phyloP scores from a whole-genome alignment of 2,113 vertebrate species.

The Leucoraja erinaceus region DNA sequence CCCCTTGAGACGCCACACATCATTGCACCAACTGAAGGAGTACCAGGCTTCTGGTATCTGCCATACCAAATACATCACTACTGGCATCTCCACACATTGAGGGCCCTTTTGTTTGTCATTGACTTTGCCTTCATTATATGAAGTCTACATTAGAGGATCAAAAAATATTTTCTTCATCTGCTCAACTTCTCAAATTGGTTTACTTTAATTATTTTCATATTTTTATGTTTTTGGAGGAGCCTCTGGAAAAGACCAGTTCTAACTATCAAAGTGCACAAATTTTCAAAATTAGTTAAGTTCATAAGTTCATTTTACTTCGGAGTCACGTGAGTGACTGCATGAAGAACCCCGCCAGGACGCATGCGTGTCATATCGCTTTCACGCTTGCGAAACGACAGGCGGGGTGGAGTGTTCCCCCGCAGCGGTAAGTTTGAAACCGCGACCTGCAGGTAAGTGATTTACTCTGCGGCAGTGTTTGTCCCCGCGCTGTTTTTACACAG shows the following conservation, averaged over 20 bases:
- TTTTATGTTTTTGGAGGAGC: not conserved
- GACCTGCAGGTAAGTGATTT: too few species aligned
- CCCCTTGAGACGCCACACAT: not conserved
- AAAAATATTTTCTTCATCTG: not conserved
- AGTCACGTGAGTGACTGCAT: too few species aligned
- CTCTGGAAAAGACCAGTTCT: not conserved
- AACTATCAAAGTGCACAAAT: not conserved
- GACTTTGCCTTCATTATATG: not conserved
- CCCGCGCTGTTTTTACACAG: too few species aligned
- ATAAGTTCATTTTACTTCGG: too few species aligned
- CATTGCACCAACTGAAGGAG: not conserved
- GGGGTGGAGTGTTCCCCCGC: too few species aligned
- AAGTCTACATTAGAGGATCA: not conserved
- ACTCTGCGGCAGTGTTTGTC: too few species aligned
- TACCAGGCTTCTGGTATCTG: not conserved
- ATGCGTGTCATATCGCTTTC: too few species aligned
- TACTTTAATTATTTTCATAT: not conserved
- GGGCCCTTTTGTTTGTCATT: not conserved
- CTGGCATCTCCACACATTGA: not conserved
- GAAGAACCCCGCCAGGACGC: too few species aligned
- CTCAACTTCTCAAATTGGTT: not conserved
- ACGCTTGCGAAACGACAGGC: too few species aligned
- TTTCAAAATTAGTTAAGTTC: conserved; percentile 3
- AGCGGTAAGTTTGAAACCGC: too few species aligned
- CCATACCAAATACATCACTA: not conserved